These are phyloP conservation scores for Mormyrops boulengeri DNA, from an alignment of 2,797 vertebrate species.

Conservation along the genomic window DNA sequence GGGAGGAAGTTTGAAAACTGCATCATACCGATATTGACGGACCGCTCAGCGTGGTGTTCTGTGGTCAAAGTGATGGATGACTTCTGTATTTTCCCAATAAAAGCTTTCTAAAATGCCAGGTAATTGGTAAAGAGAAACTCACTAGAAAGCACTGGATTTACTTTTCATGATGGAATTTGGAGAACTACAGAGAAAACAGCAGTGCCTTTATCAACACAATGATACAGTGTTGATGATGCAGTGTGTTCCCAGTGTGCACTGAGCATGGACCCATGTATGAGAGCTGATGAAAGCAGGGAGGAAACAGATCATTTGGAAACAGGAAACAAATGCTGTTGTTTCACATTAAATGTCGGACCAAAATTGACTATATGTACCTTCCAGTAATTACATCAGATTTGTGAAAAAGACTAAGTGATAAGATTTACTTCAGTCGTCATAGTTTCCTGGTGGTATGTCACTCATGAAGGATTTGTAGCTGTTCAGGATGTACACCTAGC, in stretches of 20 bases:
- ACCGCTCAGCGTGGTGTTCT: neutral
- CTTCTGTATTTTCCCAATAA: neutral
- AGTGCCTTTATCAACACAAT: neutral
- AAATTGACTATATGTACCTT: neutral
- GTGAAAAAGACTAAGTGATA: neutral
- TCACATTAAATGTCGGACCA: neutral
- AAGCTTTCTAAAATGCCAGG: neutral
- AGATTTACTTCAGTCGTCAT: neutral
- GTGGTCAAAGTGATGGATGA: constrained; percentile 1
- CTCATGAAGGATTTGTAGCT: neutral
- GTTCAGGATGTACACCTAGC: neutral
- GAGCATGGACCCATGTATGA: neutral
- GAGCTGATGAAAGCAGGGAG: neutral
- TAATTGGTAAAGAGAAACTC: neutral
- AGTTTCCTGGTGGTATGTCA: neutral
- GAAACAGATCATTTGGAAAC: neutral
- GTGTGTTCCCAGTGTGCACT: neutral
- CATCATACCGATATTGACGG: neutral
- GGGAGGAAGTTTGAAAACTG: neutral
- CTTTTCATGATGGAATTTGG: neutral
- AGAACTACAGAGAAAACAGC: neutral
- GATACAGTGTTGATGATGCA: neutral
- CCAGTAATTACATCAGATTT: neutral
- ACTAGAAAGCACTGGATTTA: neutral
- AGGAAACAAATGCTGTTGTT: neutral